Evolutionary conservation across 2,797 vertebrate genomes (phyloP).

Genomic region (Knipowitschia caucasica): DNA sequence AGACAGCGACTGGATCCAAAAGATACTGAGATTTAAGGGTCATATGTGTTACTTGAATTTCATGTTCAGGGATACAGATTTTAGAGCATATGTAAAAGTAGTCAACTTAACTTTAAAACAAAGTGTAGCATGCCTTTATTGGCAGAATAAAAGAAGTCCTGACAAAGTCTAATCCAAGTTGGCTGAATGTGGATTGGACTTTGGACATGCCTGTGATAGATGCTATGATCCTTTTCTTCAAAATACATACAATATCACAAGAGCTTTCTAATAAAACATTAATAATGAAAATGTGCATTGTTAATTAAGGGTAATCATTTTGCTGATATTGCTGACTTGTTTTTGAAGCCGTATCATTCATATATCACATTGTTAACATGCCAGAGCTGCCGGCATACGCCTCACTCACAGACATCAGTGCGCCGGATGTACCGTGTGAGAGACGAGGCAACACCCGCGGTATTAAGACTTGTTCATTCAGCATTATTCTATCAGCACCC

Average conservation of each 20-base stretch:
- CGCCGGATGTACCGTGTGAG: constrained; percentile 5
- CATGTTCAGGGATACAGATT: no score
- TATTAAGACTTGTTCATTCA: constrained; percentile 19
- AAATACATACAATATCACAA: not conserved
- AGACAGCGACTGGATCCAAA: no score
- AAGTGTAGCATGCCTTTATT: no score
- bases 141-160: no score
- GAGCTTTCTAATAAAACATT: not conserved
- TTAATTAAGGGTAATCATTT: not conserved
- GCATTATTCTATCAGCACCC: constrained; percentile 16
- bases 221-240: no score
- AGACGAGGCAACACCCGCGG: constrained; percentile 17
- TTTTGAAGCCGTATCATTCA: not conserved
- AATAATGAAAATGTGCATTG: not conserved
- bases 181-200: no score
- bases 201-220: no score
- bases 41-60: no score
- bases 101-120: no score
- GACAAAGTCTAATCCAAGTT: no score
- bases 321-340: not conserved
- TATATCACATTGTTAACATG: constrained; percentile 1
- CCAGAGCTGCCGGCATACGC: not conserved
- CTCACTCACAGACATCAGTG: constrained; percentile 14
- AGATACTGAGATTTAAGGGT: no score
- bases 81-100: no score